phyloP scores from a whole-genome alignment of 1,140 invertebrate species.

The Cotesia chilonis region DNA sequence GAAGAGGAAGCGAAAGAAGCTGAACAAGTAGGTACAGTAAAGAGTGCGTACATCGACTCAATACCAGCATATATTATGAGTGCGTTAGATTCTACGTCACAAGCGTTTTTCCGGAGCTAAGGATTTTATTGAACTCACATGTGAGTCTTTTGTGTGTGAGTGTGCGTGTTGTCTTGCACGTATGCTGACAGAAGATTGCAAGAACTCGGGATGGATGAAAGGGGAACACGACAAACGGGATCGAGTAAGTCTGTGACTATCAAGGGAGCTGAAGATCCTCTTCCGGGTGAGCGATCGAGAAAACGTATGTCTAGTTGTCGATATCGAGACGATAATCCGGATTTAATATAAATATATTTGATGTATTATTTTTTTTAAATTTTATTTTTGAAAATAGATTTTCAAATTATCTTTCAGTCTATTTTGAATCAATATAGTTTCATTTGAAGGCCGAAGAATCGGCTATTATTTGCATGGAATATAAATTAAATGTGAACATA shows the following conservation, averaged over 20 bases:
- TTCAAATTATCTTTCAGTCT: not conserved
- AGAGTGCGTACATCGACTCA: too few species aligned
- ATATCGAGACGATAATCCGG: slow-evolving; percentile 9
- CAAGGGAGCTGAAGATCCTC: not conserved
- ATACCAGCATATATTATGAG: too few species aligned
- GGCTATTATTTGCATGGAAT: not conserved
- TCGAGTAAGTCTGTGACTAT: slow-evolving; percentile 5
- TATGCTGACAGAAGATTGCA: not conserved
- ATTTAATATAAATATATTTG: not conserved
- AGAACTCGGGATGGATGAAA: slow-evolving; percentile 15
- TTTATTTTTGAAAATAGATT: not conserved
- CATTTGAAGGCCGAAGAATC: not conserved
- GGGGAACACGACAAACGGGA: slow-evolving; percentile 20
- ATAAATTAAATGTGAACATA: slow-evolving; percentile 4
- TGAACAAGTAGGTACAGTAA: too few species aligned
- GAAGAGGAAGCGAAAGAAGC: too few species aligned
- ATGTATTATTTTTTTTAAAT: not conserved
- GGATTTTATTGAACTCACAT: too few species aligned
- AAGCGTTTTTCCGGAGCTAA: too few species aligned
- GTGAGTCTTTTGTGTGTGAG: too few species aligned
- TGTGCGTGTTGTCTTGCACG: not conserved
- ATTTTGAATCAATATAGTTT: not conserved
- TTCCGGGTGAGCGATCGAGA: slow-evolving; percentile 7
- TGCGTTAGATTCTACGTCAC: too few species aligned
- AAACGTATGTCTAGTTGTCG: slow-evolving; percentile 4